Base-by-base conservation (phyloP, 2,888 invertebrate genomes). In the Tuta absoluta region DNA sequence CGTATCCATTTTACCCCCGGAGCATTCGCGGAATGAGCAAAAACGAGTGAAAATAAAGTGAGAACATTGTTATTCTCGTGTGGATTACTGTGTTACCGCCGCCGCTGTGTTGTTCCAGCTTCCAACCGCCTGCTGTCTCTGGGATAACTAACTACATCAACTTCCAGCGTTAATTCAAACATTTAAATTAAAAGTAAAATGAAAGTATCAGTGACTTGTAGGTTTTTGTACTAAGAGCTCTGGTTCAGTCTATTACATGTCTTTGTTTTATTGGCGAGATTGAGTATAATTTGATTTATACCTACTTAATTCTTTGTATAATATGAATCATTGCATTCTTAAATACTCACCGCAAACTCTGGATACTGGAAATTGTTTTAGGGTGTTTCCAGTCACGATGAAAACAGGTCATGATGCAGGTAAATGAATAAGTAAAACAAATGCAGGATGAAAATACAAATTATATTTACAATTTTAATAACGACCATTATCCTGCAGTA, bases 11-110 rank as follows among this genome's bases (percentile, higher is more conserved):
- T 81, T 80, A 83, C 80, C 82, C 85, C 68, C 69, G 77, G 84
- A 84, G 78, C 77, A 80, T 84, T 84, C 80, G 80, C 75, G 77
- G 79, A 84, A 86, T 84, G 84, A 82, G 81, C 80, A 86, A 86
- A 87, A 89, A 86, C 80, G 84, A 85, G 82, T 81, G 83, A 82
- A 84, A 87, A 88, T 85, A 86, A 86, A 88, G 84, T 85, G 86
- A 84, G 86, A 88, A 89, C 83, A 84, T 84, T 85, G 85, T 87
- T 87, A 85, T 84, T 85, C 84, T 85, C 82, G 77, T 82, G 87
- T 87, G 86, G 84, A 84, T 88, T 86, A 86, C 84, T 77, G 51
- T 53, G 51, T 53, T 53, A 79, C 77, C 80, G 77, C 74, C 80
- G 77, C 74, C 77, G 77, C 77, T 75, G 77, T 78, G 79, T 82